These are phyloP conservation scores for Anorthoa munda DNA, from an alignment of 2,888 invertebrate species.

Conservation along the genomic window DNA sequence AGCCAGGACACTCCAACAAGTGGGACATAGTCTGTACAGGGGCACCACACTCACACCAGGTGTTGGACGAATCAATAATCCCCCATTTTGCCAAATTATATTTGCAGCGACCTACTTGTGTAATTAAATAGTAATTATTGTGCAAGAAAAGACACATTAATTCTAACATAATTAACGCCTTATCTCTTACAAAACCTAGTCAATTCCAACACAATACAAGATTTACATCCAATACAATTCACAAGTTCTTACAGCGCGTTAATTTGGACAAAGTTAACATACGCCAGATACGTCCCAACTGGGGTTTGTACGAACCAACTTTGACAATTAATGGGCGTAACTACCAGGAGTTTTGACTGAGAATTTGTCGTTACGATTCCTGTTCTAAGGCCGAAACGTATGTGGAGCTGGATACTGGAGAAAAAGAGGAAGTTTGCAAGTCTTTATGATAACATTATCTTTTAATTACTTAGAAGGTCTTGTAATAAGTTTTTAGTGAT, in stretches of 20 bases:
- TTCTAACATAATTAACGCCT: not conserved
- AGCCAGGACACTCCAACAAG: too few species aligned
- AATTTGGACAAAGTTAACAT: constrained; percentile 74
- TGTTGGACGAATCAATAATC: too few species aligned
- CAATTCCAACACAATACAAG: constrained; percentile 54
- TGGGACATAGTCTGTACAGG: too few species aligned
- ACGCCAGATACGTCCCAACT: constrained; percentile 73
- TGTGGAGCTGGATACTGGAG: constrained; percentile 14
- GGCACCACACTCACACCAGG: too few species aligned
- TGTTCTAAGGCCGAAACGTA: constrained; percentile 31
- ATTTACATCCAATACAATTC: constrained; percentile 63
- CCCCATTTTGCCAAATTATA: too few species aligned
- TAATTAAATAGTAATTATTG: too few species aligned
- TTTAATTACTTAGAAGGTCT: constrained; percentile 4
- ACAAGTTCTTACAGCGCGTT: constrained; percentile 64
- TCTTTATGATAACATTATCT: constrained; percentile 9
- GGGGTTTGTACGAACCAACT: constrained; percentile 72
- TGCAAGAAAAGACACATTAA: not conserved
- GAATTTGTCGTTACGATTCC: constrained; percentile 78
- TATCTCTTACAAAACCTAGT: constrained; percentile 23
- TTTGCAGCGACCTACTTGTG: too few species aligned
- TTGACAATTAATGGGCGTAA: constrained; percentile 82
- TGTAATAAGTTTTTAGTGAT: not conserved
- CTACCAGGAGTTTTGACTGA: constrained; percentile 76
- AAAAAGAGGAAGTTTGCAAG: constrained; percentile 13